A percentile compares a stretch with the other conserved stretches of the same genome.
phyloP scores from a whole-genome alignment of 2,797 vertebrate genomes.

The Danio choprae region DNA sequence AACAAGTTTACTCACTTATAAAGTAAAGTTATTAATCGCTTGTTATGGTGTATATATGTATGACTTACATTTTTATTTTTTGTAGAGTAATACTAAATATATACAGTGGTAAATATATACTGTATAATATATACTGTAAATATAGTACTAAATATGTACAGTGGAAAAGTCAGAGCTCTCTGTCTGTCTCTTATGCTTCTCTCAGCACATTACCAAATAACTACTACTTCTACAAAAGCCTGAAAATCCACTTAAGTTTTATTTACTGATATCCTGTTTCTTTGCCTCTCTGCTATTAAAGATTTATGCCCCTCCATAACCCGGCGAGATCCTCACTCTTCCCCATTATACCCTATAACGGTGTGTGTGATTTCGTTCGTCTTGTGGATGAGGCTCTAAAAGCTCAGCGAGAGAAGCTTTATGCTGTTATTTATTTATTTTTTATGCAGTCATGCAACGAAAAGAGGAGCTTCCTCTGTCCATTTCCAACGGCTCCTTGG shows the following conservation, averaged over 20 bases:
- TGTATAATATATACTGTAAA: too few species aligned
- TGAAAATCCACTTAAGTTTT: constrained; percentile 47
- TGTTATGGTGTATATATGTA: too few species aligned
- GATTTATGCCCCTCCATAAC: constrained; percentile 38
- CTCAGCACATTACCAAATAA: constrained; percentile 31
- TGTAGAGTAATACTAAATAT: too few species aligned
- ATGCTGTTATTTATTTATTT: constrained; percentile 15
- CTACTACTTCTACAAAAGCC: constrained; percentile 29
- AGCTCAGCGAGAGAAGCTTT: constrained; percentile 32
- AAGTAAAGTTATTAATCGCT: too few species aligned
- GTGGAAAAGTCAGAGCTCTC: constrained; percentile 20
- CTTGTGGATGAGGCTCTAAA: constrained; percentile 32
- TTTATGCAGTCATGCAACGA: constrained; percentile 19
- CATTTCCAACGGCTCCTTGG: constrained; percentile 38
- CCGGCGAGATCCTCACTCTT: constrained; percentile 21
- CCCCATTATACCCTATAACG: constrained; percentile 39
- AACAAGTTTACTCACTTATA: too few species aligned
- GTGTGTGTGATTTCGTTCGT: constrained; percentile 20
- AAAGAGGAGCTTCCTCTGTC: constrained; percentile 49
- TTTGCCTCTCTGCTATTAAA: constrained; percentile 46
- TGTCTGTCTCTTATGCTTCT: constrained; percentile 1
- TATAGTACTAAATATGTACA: too few species aligned
- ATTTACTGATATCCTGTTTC: constrained; percentile 52
- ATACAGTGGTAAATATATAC: too few species aligned
- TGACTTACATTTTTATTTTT: too few species aligned